Conservation (phyloP, 2,888 invertebrate species). For the Apamea sordens region DNA sequence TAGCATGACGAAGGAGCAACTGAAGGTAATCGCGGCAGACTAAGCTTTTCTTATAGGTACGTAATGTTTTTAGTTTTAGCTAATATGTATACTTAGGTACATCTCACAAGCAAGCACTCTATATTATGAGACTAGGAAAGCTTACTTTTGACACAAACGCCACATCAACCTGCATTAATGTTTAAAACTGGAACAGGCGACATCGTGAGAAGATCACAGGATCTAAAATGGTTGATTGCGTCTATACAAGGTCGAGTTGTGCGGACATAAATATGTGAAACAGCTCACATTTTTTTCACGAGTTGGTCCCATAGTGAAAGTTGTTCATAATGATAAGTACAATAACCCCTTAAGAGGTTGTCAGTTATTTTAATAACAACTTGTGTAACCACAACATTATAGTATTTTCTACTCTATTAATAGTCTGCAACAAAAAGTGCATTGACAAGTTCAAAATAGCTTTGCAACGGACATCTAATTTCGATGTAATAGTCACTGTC, state of each 20-base stretch:
- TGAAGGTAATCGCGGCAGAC: slow-evolving; percentile 94
- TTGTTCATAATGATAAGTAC: background rate
- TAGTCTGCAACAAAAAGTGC: background rate
- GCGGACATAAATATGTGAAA: background rate
- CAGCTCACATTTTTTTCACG: background rate
- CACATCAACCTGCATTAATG: background rate
- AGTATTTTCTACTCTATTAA: background rate
- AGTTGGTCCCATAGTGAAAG: background rate
- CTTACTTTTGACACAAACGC: background rate
- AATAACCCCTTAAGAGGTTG: no score
- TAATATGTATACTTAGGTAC: no score
- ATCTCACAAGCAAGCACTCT: no score
- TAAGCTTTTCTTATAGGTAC: slow-evolving; percentile 77
- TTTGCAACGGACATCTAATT: background rate
- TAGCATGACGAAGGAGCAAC: slow-evolving; percentile 96
- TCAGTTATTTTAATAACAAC: no score
- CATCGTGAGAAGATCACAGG: background rate
- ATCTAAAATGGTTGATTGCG: background rate
- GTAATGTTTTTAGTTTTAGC: no score
- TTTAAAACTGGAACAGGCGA: background rate
- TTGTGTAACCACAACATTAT: background rate
- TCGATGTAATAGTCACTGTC: background rate
- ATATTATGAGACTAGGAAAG: background rate
- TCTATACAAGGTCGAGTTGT: background rate
- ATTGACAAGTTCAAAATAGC: background rate